Evolutionary conservation across 2,888 invertebrate species (phyloP).

Genomic region (Drosophila kambysellisi): DNA sequence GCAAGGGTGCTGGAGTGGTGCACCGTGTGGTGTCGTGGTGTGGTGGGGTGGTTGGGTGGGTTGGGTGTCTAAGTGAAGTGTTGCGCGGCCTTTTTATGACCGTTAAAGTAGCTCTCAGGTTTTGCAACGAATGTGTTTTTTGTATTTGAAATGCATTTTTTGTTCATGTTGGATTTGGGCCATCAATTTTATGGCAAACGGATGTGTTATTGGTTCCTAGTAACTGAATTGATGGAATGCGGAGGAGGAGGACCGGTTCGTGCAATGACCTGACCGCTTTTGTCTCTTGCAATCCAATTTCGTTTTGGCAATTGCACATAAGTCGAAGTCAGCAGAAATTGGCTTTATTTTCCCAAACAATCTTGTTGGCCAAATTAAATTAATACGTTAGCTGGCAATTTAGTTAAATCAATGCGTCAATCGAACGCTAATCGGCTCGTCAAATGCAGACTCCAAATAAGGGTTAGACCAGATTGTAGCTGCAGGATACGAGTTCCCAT

Average conservation of each 20-base stretch:
- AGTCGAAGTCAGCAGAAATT: not conserved
- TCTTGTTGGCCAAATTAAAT: slow-evolving; percentile 31
- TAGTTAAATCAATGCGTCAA: slow-evolving; percentile 62
- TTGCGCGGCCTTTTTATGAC: slow-evolving; percentile 44
- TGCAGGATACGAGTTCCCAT: slow-evolving; percentile 60
- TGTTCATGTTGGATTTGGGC: slow-evolving; percentile 56
- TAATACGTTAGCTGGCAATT: slow-evolving; percentile 43
- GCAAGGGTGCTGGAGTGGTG: not conserved
- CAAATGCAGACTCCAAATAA: slow-evolving; percentile 16
- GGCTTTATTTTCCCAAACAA: slow-evolving; percentile 39
- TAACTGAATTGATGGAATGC: slow-evolving; percentile 30
- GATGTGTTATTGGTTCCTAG: slow-evolving; percentile 68
- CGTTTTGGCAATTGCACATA: not conserved
- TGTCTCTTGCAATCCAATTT: not conserved
- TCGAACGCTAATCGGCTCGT: slow-evolving; percentile 60
- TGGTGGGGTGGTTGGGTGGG: slow-evolving; percentile 2
- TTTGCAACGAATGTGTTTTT: slow-evolving; percentile 18
- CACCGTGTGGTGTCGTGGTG: not conserved
- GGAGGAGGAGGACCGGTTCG: not conserved
- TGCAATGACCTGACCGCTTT: slow-evolving; percentile 14
- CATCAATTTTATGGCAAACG: slow-evolving; percentile 78
- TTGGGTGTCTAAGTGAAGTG: not conserved
- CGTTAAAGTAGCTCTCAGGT: slow-evolving; percentile 45
- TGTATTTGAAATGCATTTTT: slow-evolving; percentile 63
- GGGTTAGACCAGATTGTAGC: slow-evolving; percentile 47